Percentiles rank a stretch among this genome's conserved stretches.
phyloP scores from a whole-genome alignment of 2,888 invertebrate species.

The Physocephala rufipes region DNA sequence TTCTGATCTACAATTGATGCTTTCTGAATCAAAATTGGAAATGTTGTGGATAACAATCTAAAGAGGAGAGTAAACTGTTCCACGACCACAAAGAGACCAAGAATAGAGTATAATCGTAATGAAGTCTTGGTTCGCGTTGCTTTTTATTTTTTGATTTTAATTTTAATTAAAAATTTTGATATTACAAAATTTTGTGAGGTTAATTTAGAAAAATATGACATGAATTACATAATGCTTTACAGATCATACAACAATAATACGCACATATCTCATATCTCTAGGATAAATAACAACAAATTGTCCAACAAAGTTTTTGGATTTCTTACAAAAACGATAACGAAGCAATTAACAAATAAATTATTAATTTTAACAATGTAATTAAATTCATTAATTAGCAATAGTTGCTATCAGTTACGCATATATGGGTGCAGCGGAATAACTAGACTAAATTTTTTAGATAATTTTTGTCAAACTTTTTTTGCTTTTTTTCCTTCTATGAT shows the following conservation, averaged over 20 bases:
- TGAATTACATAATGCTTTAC: constrained; percentile 16
- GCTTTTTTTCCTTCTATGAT: neutral
- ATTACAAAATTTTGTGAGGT: constrained; percentile 11
- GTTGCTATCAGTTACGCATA: constrained; percentile 1
- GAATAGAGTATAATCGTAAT: neutral
- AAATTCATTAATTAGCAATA: neutral
- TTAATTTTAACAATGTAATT: neutral
- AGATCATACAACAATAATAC: neutral
- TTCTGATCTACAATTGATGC: too few species aligned
- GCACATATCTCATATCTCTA: neutral
- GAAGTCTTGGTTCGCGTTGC: constrained; percentile 17
- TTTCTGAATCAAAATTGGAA: too few species aligned
- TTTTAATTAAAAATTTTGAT: constrained; percentile 13
- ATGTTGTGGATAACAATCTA: too few species aligned
- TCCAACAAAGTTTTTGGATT: constrained; percentile 3
- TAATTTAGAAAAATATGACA: constrained; percentile 25
- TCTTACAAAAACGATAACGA: constrained; percentile 1
- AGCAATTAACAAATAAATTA: constrained; percentile 6
- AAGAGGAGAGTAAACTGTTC: too few species aligned
- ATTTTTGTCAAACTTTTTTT: constrained; percentile 1
- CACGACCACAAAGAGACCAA: neutral
- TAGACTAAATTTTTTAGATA: neutral
- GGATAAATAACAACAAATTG: constrained; percentile 4
- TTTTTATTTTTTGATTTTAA: neutral
- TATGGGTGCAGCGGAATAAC: neutral